Percentiles rank a stretch among this genome's conserved stretches.
phyloP scores from a whole-genome alignment of 2,797 vertebrate species.

The Caiman crocodilus region DNA sequence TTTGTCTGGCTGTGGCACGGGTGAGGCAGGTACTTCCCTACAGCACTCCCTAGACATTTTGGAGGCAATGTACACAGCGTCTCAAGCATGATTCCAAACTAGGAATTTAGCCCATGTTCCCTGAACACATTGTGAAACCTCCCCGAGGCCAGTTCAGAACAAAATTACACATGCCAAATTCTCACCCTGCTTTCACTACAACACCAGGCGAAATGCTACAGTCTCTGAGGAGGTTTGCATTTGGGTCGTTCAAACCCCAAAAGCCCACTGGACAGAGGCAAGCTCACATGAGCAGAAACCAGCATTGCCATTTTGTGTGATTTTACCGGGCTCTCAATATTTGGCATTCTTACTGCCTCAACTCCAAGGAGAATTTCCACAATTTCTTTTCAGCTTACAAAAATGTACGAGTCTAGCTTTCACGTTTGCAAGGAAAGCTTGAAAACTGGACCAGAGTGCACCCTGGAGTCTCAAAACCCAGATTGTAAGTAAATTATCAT shows the following conservation, averaged over 20 bases:
- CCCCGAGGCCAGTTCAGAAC: neutral
- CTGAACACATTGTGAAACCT: neutral
- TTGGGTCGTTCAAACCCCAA: neutral
- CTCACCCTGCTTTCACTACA: neutral
- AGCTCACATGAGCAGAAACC: neutral
- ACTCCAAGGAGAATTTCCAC: neutral
- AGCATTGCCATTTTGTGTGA: neutral
- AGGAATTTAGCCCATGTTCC: neutral
- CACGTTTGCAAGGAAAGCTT: neutral
- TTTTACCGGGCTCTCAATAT: neutral
- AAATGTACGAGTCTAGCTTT: rapidly evolving
- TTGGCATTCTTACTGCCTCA: neutral
- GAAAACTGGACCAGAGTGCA: neutral
- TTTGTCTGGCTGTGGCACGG: too few species aligned
- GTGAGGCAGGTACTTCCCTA: too few species aligned
- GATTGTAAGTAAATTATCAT: too few species aligned
- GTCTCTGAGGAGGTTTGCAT: neutral
- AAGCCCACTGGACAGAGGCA: neutral
- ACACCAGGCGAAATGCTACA: neutral
- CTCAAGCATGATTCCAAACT: neutral
- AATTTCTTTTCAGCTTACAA: neutral
- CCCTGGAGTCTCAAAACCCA: neutral
- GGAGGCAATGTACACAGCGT: neutral
- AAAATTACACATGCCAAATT: neutral
- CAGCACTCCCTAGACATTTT: too few species aligned